Evolutionary conservation across 1,140 invertebrate genomes (phyloP).

Genomic region (Sminthurinus signatus): DNA sequence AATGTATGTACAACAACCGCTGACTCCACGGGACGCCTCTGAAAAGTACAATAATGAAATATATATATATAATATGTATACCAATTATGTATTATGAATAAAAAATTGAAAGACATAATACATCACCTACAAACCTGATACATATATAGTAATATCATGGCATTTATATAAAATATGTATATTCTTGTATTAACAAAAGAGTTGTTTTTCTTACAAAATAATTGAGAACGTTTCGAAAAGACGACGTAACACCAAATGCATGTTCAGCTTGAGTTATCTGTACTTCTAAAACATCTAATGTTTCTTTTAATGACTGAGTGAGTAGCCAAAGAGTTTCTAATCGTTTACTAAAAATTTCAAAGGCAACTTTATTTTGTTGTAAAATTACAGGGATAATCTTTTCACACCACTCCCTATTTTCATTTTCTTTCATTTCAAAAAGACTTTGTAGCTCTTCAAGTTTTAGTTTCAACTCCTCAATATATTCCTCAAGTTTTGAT

Average conservation of each 20-base stretch:
- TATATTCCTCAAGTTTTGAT: slow-evolving; percentile 23
- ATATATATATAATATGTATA: no score
- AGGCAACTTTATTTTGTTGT: slow-evolving; percentile 12
- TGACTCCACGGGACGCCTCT: slow-evolving; percentile 1
- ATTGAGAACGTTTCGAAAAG: slow-evolving; percentile 26
- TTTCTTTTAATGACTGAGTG: slow-evolving; percentile 14
- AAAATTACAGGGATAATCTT: slow-evolving; percentile 17
- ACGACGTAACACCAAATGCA: slow-evolving; percentile 19
- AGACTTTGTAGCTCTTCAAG: slow-evolving; percentile 32
- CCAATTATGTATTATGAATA: no score
- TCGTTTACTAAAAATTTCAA: slow-evolving; percentile 19
- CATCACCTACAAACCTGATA: no score
- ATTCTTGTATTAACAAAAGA: no score
- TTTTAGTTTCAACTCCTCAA: slow-evolving; percentile 27
- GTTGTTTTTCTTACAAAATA: slow-evolving; percentile 28
- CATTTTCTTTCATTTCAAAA: slow-evolving; percentile 31
- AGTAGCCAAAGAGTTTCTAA: slow-evolving; percentile 7
- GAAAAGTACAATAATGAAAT: background rate
- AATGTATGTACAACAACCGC: background rate
- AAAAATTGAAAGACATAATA: no score
- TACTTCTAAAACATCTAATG: slow-evolving; percentile 27
- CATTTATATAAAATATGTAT: no score
- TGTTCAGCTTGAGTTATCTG: slow-evolving; percentile 23
- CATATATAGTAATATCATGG: no score
- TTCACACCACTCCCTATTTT: slow-evolving; percentile 25